Percentiles rank a stretch among this genome's conserved stretches.
Conservation (phyloP, 2,113 vertebrate species). For the Reinhardtius hippoglossoides region DNA sequence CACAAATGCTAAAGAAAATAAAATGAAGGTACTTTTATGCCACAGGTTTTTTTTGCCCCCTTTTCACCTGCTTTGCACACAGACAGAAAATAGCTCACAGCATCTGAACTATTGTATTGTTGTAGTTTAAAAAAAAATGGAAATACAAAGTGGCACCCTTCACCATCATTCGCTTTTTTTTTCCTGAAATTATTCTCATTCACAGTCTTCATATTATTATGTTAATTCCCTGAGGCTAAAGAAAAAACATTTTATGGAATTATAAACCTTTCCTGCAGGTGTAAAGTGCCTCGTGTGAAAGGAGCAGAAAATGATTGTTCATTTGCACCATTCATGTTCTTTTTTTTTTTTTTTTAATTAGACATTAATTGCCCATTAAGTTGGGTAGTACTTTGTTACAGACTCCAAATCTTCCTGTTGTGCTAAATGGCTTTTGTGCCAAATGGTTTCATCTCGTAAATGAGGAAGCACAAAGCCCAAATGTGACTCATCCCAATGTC, state of each 20-base stretch:
- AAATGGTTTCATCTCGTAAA: slow-evolving; percentile 45
- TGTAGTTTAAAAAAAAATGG: neutral
- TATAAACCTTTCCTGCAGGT: slow-evolving; percentile 17
- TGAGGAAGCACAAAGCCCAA: slow-evolving; percentile 28
- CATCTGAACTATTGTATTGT: neutral
- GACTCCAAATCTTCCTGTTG: slow-evolving; percentile 37
- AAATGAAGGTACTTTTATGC: no score
- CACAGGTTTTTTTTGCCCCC: no score
- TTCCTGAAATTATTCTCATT: slow-evolving; percentile 4
- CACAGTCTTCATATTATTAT: neutral
- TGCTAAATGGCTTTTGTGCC: slow-evolving; percentile 41
- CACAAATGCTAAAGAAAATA: neutral
- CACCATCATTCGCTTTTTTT: neutral
- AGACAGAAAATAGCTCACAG: neutral
- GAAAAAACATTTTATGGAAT: slow-evolving; percentile 24
- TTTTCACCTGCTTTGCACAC: no score
- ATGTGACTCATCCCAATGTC: neutral
- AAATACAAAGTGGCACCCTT: neutral
- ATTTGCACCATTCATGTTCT: slow-evolving; percentile 37
- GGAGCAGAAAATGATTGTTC: slow-evolving; percentile 26
- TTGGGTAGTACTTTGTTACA: slow-evolving; percentile 51
- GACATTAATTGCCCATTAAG: slow-evolving; percentile 53
- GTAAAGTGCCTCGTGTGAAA: slow-evolving; percentile 27
- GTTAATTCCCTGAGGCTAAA: slow-evolving; percentile 14
- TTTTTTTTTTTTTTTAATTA: slow-evolving; percentile 26